These are phyloP conservation scores for Hirtodrosophila cameraria DNA, from an alignment of 2,888 invertebrate genomes.

Conservation along the genomic window DNA sequence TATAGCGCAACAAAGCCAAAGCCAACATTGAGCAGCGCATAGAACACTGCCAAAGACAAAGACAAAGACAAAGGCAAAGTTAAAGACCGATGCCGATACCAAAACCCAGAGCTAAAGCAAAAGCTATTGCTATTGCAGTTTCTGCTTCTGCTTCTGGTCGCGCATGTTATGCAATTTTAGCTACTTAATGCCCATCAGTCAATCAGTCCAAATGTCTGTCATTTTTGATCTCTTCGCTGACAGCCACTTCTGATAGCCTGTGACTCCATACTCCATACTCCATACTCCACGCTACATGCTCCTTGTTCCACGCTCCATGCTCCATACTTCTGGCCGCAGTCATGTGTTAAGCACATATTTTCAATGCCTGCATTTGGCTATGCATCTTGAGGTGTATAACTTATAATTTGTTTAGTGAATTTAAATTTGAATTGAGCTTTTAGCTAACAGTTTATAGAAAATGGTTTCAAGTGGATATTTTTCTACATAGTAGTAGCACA, in stretches of 20 bases:
- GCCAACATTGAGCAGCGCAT: slow-evolving; percentile 14
- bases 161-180: slow-evolving; percentile 74
- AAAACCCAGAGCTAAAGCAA: not conserved
- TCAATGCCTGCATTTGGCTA: too few species aligned
- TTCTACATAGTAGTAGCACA: too few species aligned
- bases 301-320: too few species aligned
- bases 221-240: slow-evolving; percentile 24
- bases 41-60: slow-evolving; percentile 13
- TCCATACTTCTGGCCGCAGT: not conserved
- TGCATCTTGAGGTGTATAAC: too few species aligned
- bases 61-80: slow-evolving; percentile 14
- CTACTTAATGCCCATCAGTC: slow-evolving; percentile 79
- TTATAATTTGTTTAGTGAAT: too few species aligned
- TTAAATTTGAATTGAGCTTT: too few species aligned
- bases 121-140: too few species aligned
- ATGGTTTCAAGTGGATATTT: too few species aligned
- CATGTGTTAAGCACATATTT: too few species aligned
- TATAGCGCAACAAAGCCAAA: slow-evolving; percentile 45
- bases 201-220: slow-evolving; percentile 76
- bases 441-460: too few species aligned
- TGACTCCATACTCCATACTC: too few species aligned
- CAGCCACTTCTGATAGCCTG: slow-evolving; percentile 9
- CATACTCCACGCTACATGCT: not conserved
- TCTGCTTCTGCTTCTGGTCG: slow-evolving; percentile 1
- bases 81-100: slow-evolving; percentile 25